Evolutionary conservation across 2,113 vertebrate species (phyloP), one percentile per base, ranked within the genome.

Genomic region (Canis aureus): DNA sequence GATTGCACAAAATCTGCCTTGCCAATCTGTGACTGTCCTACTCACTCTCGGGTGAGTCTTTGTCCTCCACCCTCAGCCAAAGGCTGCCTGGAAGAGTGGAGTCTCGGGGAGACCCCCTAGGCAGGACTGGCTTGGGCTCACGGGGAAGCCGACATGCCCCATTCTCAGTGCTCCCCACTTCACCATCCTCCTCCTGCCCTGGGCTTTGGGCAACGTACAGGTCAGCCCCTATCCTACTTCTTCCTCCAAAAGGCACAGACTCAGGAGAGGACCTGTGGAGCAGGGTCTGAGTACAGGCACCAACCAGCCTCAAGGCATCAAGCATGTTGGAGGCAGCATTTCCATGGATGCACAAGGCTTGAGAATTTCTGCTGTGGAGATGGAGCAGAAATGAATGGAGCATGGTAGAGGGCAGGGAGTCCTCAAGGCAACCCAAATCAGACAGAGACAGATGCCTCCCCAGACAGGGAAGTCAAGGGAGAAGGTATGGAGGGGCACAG

Each of bases 1-100:
- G 79, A 95, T 94, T 82, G 87, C 22, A 92, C 4, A 93, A 92
- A 67, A 92, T 81, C 74, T 38, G 43, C 17, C 90, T 69, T 86
- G 67, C 80, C 74, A 74, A 35, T 84, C 79, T 53, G 8, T 38
- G 92, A 43, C 82, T 73, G 7, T 55, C 27, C 19, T 67, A 29
- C 38, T 51, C 29, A 27, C 23, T 86, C 29, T 66, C 51, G 29
- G n/a, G 49, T 0, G 17, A 94, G 82, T 78, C 13, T 78, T 13
- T 25, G 51, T 43, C 74, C 43, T 78, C 25, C 13, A 13, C 12
- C 2, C 43, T 38, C 35, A 85, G 81, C 53, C 22, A 74, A 29
- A 78, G 25, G 49, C 89, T 57, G 53, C 10, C 51, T 87, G 6
- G 1, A 59, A 35, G 4, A 80, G n/a, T 2, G 1, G 29, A 60